A percentile compares a stretch with the other conserved stretches of the same genome.
phyloP scores from a whole-genome alignment of 1,140 invertebrate genomes.

The Littorina saxatilis region DNA sequence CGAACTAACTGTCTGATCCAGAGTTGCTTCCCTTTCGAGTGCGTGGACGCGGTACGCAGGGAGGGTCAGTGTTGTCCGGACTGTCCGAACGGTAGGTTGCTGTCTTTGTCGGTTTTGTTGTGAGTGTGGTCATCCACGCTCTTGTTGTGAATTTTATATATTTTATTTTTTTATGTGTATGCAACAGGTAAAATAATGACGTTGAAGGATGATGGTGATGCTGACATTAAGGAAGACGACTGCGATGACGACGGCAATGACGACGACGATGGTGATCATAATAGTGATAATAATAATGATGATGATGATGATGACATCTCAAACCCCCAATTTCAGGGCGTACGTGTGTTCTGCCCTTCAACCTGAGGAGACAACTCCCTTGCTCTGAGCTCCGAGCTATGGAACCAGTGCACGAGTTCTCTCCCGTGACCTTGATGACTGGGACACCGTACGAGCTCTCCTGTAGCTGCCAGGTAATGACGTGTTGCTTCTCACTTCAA shows the following conservation, averaged over 20 bases:
- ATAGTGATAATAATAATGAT: too few relatives aligned
- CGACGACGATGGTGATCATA: background rate
- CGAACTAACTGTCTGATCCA: background rate
- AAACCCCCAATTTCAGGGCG: background rate
- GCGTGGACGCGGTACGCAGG: background rate
- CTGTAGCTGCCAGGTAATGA: background rate
- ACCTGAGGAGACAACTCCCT: background rate
- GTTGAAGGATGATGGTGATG: too few relatives aligned
- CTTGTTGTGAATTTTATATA: background rate
- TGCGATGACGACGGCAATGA: too few relatives aligned
- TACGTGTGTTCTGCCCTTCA: background rate
- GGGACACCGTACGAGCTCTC: background rate
- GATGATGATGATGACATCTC: too few relatives aligned
- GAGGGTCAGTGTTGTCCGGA: background rate
- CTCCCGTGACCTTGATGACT: background rate
- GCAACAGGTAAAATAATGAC: too few relatives aligned
- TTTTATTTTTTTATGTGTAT: too few relatives aligned
- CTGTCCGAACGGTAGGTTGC: background rate
- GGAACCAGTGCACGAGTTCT: background rate
- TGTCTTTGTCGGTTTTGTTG: background rate
- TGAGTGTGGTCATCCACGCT: background rate
- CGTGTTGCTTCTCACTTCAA: too few relatives aligned
- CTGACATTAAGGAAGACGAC: too few relatives aligned
- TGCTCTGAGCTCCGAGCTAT: background rate
- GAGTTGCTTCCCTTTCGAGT: slow-evolving; percentile 20